These are phyloP conservation scores for Zaprionus ghesquierei DNA, from an alignment of 1,140 invertebrate genomes.

Conservation along the genomic window DNA sequence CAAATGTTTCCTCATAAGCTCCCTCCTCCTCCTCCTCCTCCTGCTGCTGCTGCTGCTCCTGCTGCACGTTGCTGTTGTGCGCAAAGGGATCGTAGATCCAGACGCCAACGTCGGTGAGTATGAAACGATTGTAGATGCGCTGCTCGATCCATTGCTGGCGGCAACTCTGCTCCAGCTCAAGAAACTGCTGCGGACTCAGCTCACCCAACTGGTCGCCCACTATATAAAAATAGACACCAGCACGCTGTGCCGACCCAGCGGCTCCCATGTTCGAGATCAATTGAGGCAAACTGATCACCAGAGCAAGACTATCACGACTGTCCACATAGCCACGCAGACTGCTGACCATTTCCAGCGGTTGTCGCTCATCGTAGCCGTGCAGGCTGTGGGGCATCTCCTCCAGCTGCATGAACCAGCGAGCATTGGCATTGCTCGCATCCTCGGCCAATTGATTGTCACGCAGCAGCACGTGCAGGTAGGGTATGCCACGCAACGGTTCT, in stretches of 20 bases:
- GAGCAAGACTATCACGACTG: conserved; percentile 13
- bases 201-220: conserved; percentile 31
- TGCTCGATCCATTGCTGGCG: conserved; percentile 42
- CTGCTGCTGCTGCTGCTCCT: neutral
- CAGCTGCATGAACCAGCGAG: conserved; percentile 47
- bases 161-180: conserved; percentile 40
- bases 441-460: conserved; percentile 13
- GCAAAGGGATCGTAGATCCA: conserved; percentile 67
- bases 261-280: conserved; percentile 30
- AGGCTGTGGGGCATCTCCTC: conserved; percentile 22
- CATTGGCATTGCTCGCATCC: conserved; percentile 48
- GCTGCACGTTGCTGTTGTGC: neutral
- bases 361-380: conserved; percentile 28
- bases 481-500: conserved; percentile 32
- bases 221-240: conserved; percentile 48
- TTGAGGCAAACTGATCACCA: conserved; percentile 42
- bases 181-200: conserved; percentile 16
- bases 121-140: conserved; percentile 57
- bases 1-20: conserved; percentile 22
- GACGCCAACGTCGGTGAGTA: conserved; percentile 26
- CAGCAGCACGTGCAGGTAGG: conserved; percentile 38
- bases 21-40: neutral
- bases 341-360: conserved; percentile 2
- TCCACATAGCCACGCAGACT: conserved; percentile 2
- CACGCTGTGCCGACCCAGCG: conserved; percentile 2